A percentile compares a stretch with the other conserved stretches of the same genome.
phyloP scores from a whole-genome alignment of 64 coral and sea anemone genomes.

The Montipora cactus region DNA sequence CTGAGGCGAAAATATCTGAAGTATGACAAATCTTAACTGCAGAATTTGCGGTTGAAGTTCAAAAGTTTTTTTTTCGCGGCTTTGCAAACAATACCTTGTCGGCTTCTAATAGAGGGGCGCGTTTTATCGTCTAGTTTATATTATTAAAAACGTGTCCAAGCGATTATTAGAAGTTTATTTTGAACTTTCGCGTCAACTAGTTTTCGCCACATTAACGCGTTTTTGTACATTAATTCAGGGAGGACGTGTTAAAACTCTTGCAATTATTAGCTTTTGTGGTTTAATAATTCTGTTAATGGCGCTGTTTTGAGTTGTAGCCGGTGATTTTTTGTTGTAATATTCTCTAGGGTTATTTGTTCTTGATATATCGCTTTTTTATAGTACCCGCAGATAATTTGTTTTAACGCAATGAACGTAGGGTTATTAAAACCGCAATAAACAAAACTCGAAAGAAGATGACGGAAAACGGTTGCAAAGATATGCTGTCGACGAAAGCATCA shows the following conservation, averaged over 20 bases:
- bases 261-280: neutral
- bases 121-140: neutral
- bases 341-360: conserved; percentile 64
- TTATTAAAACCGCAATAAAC: conserved; percentile 92
- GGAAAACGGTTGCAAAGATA: conserved; percentile 51
- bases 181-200: conserved; percentile 1
- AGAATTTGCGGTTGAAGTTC: neutral
- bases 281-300: conserved; percentile 14
- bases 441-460: conserved; percentile 52
- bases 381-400: conserved; percentile 90
- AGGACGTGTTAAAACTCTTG: neutral
- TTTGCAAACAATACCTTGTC: neutral
- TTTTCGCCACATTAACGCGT: neutral
- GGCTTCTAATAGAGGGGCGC: conserved; percentile 4
- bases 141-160: neutral
- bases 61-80: neutral
- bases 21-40: neutral
- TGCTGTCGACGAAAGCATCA: conserved; percentile 3
- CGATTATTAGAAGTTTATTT: conserved; percentile 41
- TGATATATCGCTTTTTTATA: conserved; percentile 86
- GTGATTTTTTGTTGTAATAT: conserved; percentile 26
- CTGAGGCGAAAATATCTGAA: neutral
- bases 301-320: neutral
- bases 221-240: neutral
- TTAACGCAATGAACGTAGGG: conserved; percentile 75